phyloP scores from a whole-genome alignment of 2,797 vertebrate species.

The Rhodeus uyekii region DNA sequence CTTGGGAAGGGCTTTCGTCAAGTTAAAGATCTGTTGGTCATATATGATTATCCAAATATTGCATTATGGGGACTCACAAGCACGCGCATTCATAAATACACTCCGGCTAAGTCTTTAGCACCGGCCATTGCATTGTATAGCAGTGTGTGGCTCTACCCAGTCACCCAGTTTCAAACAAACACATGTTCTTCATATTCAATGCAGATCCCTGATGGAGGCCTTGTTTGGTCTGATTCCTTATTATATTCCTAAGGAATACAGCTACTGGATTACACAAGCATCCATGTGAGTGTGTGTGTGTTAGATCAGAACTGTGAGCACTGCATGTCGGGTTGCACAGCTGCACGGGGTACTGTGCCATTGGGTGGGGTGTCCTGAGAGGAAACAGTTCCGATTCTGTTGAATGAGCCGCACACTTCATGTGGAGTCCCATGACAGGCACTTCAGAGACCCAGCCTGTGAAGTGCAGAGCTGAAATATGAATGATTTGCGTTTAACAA shows the following conservation, averaged over 20 bases:
- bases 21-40: not conserved
- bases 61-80: not conserved
- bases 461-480: not conserved
- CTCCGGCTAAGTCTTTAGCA: not conserved
- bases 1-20: not conserved
- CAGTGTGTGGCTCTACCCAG: not conserved
- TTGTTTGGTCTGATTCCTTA: slow-evolving; percentile 9
- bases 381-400: slow-evolving; percentile 69
- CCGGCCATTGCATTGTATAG: not conserved
- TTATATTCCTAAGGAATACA: not conserved
- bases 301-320: slow-evolving; percentile 41
- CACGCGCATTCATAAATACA: not conserved
- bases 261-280: slow-evolving; percentile 5
- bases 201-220: not conserved
- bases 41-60: not conserved
- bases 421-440: slow-evolving; percentile 22
- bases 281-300: slow-evolving; percentile 6
- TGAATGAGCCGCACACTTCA: slow-evolving; percentile 57
- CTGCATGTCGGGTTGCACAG: slow-evolving; percentile 66
- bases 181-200: not conserved
- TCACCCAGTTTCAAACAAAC: not conserved
- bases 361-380: slow-evolving; percentile 73
- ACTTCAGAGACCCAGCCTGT: slow-evolving; percentile 9
- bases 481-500: not conserved
- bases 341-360: slow-evolving; percentile 69